A percentile compares a stretch with the other conserved stretches of the same genome.
Evolutionary conservation across 1,140 invertebrate genomes (phyloP).

Genomic region (Laupala kohalensis): DNA sequence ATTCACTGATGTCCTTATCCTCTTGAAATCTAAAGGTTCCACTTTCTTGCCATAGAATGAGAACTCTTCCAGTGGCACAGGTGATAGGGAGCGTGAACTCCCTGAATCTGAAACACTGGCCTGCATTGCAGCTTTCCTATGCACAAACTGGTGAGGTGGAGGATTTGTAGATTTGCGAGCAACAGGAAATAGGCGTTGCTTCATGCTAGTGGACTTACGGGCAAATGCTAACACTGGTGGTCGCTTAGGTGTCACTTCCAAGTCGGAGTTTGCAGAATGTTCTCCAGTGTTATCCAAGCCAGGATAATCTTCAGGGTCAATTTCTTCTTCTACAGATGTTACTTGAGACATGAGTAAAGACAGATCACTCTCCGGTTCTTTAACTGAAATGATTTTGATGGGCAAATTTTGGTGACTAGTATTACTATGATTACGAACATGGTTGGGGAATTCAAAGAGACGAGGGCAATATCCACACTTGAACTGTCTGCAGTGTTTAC

Average conservation of each 20-base stretch:
- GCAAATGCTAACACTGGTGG: neutral
- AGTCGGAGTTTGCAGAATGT: neutral
- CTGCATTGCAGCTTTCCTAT: neutral
- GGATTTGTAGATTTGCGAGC: slow-evolving; percentile 6
- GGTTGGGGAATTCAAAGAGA: neutral
- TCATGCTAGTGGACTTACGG: slow-evolving; percentile 5
- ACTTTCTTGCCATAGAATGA: neutral
- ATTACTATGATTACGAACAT: neutral
- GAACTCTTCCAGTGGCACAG: neutral
- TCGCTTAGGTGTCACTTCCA: neutral
- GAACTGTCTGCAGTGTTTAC: neutral
- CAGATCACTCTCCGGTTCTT: neutral
- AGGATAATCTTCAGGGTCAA: neutral
- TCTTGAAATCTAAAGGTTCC: neutral
- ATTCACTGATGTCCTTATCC: neutral
- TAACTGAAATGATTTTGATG: neutral
- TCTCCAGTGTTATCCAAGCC: neutral
- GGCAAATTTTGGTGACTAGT: neutral
- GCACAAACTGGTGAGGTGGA: neutral
- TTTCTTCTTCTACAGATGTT: neutral
- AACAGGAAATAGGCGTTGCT: neutral
- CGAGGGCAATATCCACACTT: neutral
- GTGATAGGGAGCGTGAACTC: neutral
- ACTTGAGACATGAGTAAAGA: neutral
- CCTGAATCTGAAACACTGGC: neutral